phyloP scores from a whole-genome alignment of 2,888 invertebrate genomes.

The Deilephila porcellus region DNA sequence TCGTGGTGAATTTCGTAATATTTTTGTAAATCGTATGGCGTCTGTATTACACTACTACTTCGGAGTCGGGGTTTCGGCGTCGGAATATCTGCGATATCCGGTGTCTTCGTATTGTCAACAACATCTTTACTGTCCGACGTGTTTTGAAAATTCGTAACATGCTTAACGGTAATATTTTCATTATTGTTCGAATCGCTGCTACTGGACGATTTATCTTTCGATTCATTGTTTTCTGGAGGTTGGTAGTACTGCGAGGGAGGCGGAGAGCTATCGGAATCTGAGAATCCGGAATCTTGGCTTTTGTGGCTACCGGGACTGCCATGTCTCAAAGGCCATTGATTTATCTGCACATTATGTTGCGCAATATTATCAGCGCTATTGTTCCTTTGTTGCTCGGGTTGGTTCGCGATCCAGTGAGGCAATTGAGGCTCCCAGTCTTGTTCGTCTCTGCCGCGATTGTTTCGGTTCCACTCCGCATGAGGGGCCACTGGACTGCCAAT shows the following conservation, averaged over 20 bases:
- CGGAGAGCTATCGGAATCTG: constrained; percentile 90
- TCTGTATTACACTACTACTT: constrained; percentile 81
- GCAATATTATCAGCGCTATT: constrained; percentile 71
- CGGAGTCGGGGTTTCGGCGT: constrained; percentile 75
- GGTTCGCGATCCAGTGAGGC: constrained; percentile 81
- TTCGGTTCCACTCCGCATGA: constrained; percentile 63
- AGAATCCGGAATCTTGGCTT: constrained; percentile 92
- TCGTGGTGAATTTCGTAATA: constrained; percentile 81
- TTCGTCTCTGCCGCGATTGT: constrained; percentile 62
- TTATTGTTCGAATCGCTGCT: constrained; percentile 80
- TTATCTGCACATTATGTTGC: constrained; percentile 64
- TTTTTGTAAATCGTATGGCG: constrained; percentile 80
- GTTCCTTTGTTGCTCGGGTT: constrained; percentile 71
- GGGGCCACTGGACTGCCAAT: constrained; percentile 75
- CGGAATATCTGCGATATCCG: constrained; percentile 57
- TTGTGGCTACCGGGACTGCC: constrained; percentile 87
- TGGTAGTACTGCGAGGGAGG: constrained; percentile 76
- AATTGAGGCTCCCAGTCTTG: constrained; percentile 81
- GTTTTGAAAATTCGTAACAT: constrained; percentile 72
- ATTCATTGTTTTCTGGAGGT: constrained; percentile 63
- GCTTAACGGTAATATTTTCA: constrained; percentile 77
- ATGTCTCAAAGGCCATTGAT: constrained; percentile 78
- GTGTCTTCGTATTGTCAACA: constrained; percentile 59
- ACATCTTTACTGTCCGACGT: constrained; percentile 62
- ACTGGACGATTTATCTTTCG: constrained; percentile 70